These are phyloP conservation scores for Larimichthys polyactis DNA, from an alignment of 2,113 vertebrate species.

Conservation along the genomic window DNA sequence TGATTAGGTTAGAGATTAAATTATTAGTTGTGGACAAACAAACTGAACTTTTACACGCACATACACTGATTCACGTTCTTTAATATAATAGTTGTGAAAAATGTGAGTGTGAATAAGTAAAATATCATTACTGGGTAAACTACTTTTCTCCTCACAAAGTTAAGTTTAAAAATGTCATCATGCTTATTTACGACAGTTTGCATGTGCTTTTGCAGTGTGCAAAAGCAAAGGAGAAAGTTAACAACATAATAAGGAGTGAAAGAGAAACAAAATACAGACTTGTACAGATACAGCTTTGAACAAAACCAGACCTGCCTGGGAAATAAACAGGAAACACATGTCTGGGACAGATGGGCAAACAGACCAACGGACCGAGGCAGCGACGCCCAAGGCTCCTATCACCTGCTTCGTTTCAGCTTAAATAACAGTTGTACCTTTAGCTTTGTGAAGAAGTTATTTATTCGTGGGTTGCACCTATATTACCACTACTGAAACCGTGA, in stretches of 20 bases:
- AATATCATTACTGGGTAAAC: background rate
- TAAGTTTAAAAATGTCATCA: too few relatives aligned
- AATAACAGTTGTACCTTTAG: slow-evolving; percentile 3
- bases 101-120: background rate
- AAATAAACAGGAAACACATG: slow-evolving; percentile 69
- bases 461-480: background rate
- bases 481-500: background rate
- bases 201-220: background rate
- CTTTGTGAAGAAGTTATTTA: background rate
- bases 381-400: background rate
- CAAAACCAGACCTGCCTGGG: slow-evolving; percentile 56
- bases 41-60: too few relatives aligned
- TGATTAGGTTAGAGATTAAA: background rate
- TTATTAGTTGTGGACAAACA: background rate
- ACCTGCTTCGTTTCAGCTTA: slow-evolving; percentile 33
- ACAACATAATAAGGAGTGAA: slow-evolving; percentile 6
- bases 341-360: slow-evolving; percentile 46
- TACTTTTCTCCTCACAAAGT: background rate
- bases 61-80: background rate
- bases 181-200: background rate
- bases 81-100: background rate
- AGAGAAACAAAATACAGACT: slow-evolving; percentile 20
- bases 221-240: slow-evolving; percentile 5
- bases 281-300: slow-evolving; percentile 34
- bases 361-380: slow-evolving; percentile 38